These are phyloP conservation scores for Sarcophaga carnaria DNA, from an alignment of 2,888 invertebrate species.

Conservation along the genomic window DNA sequence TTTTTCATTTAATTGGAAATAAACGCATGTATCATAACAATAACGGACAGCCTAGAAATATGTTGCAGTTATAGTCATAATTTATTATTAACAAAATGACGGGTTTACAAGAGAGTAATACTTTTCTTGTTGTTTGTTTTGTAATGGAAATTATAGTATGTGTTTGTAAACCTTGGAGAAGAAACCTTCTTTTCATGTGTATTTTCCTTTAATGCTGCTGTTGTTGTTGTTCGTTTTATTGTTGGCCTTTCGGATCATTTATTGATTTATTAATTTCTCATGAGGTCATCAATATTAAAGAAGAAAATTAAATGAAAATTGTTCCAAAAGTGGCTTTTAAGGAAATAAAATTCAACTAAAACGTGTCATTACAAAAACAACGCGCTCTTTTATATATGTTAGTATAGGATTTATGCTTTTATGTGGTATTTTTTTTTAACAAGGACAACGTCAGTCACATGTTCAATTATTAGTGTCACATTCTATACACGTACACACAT, in stretches of 20 bases:
- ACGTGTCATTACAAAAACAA: neutral
- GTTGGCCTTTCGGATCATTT: constrained; percentile 39
- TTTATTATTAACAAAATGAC: neutral
- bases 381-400: neutral
- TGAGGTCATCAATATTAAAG: constrained; percentile 61
- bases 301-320: constrained; percentile 29
- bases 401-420: neutral
- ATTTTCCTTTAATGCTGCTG: neutral
- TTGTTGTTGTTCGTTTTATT: neutral
- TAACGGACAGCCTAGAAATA: constrained; percentile 6
- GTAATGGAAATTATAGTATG: neutral
- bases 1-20: neutral
- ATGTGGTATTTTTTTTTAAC: neutral
- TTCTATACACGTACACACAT: constrained; percentile 12
- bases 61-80: neutral
- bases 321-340: neutral
- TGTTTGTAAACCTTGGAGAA: neutral
- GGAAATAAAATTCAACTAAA: constrained; percentile 11
- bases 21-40: neutral
- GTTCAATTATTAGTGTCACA: constrained; percentile 18
- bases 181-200: constrained; percentile 12
- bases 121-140: neutral
- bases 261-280: constrained; percentile 62
- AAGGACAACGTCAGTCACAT: constrained; percentile 34
- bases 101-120: neutral